Conservation (phyloP, 2,888 invertebrate species). For the Tridacna crocea region DNA sequence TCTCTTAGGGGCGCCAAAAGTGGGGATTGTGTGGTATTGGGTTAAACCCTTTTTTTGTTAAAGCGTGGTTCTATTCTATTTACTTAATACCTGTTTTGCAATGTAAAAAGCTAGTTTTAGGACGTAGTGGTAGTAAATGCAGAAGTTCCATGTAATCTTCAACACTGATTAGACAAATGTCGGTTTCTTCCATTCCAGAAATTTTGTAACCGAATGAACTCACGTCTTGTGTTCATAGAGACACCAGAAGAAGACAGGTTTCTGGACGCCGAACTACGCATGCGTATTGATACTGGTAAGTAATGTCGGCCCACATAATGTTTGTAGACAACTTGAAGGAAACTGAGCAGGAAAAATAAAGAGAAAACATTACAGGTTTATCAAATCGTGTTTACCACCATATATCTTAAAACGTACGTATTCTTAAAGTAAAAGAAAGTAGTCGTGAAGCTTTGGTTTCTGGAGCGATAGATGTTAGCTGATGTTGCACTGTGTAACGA, state of each 20-base stretch:
- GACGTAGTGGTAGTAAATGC: not conserved
- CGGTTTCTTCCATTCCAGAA: constrained; percentile 6
- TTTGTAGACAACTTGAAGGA: not conserved
- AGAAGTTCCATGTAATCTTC: not conserved
- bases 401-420: not conserved
- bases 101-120: not conserved
- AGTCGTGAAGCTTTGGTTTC: not conserved
- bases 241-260: constrained; percentile 16
- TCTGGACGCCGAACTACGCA: not conserved
- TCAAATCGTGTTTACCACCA: not conserved
- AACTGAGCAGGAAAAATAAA: not conserved
- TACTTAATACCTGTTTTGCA: not conserved
- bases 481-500: no score
- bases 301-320: not conserved
- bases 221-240: constrained; percentile 22
- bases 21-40: no score
- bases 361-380: not conserved
- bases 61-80: not conserved
- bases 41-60: no score
- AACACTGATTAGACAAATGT: not conserved
- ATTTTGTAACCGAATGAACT: not conserved
- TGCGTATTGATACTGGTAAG: constrained; percentile 12
- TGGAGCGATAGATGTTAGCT: not conserved
- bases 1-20: no score
- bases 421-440: not conserved